Evolutionary conservation across 2,888 invertebrate species (phyloP), one percentile per base, ranked within the genome.

Genomic region (Byasa hedistus): DNA sequence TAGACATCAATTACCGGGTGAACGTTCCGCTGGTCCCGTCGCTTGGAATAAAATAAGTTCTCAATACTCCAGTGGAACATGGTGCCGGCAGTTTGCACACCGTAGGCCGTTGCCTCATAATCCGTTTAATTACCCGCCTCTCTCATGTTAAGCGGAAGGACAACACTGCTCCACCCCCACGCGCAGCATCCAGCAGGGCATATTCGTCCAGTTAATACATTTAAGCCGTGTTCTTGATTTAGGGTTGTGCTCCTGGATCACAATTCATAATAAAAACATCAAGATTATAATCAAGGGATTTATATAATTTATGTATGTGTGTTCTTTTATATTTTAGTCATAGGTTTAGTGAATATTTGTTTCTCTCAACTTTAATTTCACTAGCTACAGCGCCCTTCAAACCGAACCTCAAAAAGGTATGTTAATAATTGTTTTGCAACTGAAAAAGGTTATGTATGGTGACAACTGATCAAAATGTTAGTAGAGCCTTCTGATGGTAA

Each of bases 91-190:
- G 55, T 55, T 48, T 63, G 57, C 61, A 52, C 24, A 54, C 44
- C 44, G 58, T 59, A 62, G 59, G 54, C 59, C 54, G 58, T 66
- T 55, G 58, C 44, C 58, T 54, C 44, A 62, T 66, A 66, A 66
- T 66, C 66, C 62, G 44, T 66, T 63, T 59, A 66, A 66, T 66
- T 66, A 59, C n/a, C 62, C 66, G 66, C 62, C 66, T 59, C 59
- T 66, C 59, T 59, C 66, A 32, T 66, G 66, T 66, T 63, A 58
- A 63, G 23, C 62, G 55, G 48, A 63, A 36, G 48, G 56, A 56
- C 66, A 66, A 66, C 27, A 39, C 10, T 12, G 12, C 15, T 39
- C 1, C 17, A 3, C 36, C 39, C 39, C 22, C 48, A 23, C 23
- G 44, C 56, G 27, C 21, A 63, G 61, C 39, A 54, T 54, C 52